Conservation (phyloP, 2,888 invertebrate species). For the Mesochorus sp. region DNA sequence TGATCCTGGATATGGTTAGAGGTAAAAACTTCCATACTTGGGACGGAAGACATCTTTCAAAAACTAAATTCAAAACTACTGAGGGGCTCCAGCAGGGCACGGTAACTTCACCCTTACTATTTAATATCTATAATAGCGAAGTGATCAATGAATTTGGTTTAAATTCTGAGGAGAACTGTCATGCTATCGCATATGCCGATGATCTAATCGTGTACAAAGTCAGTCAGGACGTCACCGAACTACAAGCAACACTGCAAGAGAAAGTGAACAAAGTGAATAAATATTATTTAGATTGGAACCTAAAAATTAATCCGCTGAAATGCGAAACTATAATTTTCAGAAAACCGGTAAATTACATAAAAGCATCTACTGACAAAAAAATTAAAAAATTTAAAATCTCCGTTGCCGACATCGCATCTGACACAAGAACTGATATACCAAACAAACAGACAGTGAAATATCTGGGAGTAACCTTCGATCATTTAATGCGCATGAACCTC, state of each 20-base stretch:
- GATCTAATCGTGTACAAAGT: conserved; percentile 41
- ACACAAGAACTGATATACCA: not conserved
- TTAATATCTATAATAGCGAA: too few species aligned
- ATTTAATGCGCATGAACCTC: not conserved
- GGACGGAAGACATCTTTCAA: too few species aligned
- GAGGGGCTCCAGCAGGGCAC: too few species aligned
- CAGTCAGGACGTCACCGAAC: not conserved
- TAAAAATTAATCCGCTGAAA: conserved; percentile 35
- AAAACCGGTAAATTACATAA: not conserved
- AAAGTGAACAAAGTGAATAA: not conserved
- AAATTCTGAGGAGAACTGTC: too few species aligned
- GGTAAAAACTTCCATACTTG: conserved; percentile 11
- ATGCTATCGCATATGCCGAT: conserved; percentile 58
- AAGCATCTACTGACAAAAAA: not conserved
- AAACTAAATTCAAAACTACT: too few species aligned
- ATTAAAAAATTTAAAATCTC: conserved; percentile 10
- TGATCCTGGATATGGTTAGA: conserved; percentile 19
- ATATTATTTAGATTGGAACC: conserved; percentile 14
- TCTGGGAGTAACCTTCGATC: conserved; percentile 16
- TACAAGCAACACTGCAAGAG: not conserved
- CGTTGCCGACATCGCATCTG: not conserved
- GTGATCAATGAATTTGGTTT: too few species aligned
- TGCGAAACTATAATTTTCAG: conserved; percentile 26
- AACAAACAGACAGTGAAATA: not conserved
- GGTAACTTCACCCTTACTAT: too few species aligned